A percentile compares a stretch with the other conserved stretches of the same genome.
phyloP scores from a whole-genome alignment of 2,888 invertebrate species.

The Octonoba sinensis region DNA sequence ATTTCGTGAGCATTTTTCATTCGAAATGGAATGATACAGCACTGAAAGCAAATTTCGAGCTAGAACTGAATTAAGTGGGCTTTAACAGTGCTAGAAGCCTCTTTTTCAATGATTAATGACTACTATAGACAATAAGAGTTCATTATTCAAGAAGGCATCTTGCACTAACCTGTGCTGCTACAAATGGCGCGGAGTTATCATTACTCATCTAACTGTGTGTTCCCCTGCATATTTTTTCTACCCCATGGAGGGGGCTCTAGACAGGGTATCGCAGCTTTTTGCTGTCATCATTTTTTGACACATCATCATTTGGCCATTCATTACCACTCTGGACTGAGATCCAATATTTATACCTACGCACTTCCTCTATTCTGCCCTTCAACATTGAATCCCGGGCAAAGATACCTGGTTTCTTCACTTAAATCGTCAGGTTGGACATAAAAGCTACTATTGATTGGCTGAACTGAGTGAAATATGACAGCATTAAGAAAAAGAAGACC shows the following conservation, averaged over 20 bases:
- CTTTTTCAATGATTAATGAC: constrained; percentile 53
- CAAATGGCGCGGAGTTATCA: constrained; percentile 36
- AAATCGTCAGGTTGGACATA: too few relatives aligned
- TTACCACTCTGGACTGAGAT: constrained; percentile 20
- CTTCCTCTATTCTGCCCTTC: constrained; percentile 17
- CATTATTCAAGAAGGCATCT: constrained; percentile 55
- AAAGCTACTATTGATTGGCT: too few relatives aligned
- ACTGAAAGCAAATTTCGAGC: constrained; percentile 37
- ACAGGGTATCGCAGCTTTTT: constrained; percentile 30
- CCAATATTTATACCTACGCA: constrained; percentile 43
- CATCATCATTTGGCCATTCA: constrained; percentile 57
- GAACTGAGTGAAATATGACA: too few relatives aligned
- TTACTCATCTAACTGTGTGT: constrained; percentile 33
- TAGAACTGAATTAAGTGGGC: constrained; percentile 43
- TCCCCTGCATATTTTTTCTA: constrained; percentile 19
- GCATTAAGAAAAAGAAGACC: too few relatives aligned
- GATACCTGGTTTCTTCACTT: constrained; percentile 24
- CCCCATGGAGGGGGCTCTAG: constrained; percentile 12
- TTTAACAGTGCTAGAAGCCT: constrained; percentile 28
- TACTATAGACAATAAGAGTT: constrained; percentile 53
- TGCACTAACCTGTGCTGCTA: constrained; percentile 44
- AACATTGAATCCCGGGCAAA: constrained; percentile 19
- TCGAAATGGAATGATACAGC: constrained; percentile 50
- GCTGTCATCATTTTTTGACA: constrained; percentile 53
- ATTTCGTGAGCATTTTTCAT: constrained; percentile 57